Conservation (phyloP, 2,113 vertebrate genomes). For the Circaetus gallicus region DNA sequence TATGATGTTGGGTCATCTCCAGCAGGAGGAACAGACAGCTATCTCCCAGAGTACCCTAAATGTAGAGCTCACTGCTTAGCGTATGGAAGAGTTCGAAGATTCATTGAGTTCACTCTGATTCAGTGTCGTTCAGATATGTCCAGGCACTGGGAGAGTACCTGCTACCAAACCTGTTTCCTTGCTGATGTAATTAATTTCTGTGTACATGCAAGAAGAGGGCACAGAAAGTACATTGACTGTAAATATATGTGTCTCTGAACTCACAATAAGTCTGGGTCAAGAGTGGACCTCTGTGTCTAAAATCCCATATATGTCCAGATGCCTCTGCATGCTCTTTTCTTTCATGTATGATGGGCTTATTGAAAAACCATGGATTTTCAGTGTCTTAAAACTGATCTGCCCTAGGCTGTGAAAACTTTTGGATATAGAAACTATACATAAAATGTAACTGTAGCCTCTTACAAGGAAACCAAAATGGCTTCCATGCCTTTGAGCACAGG, state of each 20-base stretch:
- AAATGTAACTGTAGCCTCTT: not conserved
- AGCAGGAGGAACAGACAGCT: not conserved
- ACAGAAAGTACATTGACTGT: not conserved
- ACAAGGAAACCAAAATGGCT: not conserved
- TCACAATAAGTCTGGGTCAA: not conserved
- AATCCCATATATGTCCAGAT: not conserved
- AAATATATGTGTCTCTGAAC: not conserved
- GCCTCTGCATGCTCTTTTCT: not conserved
- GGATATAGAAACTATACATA: not conserved
- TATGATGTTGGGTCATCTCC: not conserved
- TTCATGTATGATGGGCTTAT: not conserved
- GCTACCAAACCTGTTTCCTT: not conserved
- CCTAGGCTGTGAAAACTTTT: not conserved
- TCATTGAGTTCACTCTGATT: not conserved
- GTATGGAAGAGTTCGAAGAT: not conserved
- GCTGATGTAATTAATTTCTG: not conserved
- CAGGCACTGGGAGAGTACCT: not conserved
- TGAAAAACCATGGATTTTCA: not conserved
- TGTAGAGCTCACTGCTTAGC: not conserved
- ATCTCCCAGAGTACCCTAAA: not conserved
- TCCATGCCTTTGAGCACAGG: not conserved
- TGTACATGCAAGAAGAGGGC: not conserved
- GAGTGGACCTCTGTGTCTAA: not conserved
- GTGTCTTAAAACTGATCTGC: not conserved
- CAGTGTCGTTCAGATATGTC: not conserved